phyloP scores from a whole-genome alignment of 1,140 invertebrate species.

The Oppia nitens region DNA sequence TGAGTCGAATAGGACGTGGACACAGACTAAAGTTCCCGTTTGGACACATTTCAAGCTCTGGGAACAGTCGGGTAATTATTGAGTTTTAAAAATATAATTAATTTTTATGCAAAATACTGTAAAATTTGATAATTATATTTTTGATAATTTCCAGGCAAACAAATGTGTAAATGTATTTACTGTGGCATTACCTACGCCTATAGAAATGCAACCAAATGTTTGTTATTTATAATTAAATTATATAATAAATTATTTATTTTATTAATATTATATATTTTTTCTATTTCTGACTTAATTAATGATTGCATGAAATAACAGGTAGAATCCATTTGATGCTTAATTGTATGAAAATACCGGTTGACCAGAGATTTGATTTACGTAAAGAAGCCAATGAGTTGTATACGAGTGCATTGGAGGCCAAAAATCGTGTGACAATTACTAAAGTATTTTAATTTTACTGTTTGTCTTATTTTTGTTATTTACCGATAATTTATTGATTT shows the following conservation, averaged over 20 bases:
- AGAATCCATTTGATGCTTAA: conserved; percentile 6
- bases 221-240: neutral
- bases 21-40: conserved; percentile 7
- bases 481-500: neutral
- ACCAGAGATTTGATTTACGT: neutral
- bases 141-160: neutral
- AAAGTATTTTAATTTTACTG: neutral
- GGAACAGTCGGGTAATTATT: neutral
- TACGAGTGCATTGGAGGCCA: neutral
- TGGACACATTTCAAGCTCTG: conserved; percentile 2
- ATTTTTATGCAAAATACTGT: neutral
- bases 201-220: conserved; percentile 10
- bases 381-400: neutral
- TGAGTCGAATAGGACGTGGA: conserved; percentile 7
- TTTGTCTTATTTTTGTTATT: neutral
- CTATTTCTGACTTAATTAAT: no score
- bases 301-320: no score
- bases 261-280: no score
- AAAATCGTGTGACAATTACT: neutral
- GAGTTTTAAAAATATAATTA: neutral
- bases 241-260: neutral
- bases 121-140: neutral
- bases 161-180: conserved; percentile 5
- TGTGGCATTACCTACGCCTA: conserved; percentile 5
- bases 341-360: conserved; percentile 1